Evolutionary conservation across 1,140 invertebrate species (phyloP).

Genomic region (Tribolium castaneum): DNA sequence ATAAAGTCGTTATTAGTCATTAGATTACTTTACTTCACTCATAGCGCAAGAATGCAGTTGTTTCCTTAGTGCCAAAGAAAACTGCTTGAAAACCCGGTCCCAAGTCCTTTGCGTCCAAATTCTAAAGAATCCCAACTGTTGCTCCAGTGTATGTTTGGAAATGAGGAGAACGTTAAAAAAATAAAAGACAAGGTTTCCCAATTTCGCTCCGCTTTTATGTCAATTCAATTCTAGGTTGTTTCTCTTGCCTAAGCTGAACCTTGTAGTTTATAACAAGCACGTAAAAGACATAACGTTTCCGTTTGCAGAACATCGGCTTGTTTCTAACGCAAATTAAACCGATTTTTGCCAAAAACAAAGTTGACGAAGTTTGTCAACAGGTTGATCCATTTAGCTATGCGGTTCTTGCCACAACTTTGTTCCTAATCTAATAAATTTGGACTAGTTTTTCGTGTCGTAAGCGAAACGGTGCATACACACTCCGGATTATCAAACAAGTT

Average conservation of each 20-base stretch:
- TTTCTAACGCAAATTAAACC: neutral
- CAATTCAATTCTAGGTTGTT: neutral
- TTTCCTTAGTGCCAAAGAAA: neutral
- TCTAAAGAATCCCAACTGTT: neutral
- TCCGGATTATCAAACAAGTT: constrained; percentile 33
- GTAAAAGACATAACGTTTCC: neutral
- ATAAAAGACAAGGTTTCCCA: neutral
- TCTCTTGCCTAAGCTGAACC: neutral
- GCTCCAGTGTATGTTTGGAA: neutral
- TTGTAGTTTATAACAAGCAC: neutral
- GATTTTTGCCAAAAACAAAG: neutral
- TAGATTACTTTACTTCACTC: neutral
- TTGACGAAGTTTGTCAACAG: constrained; percentile 10
- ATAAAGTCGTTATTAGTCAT: neutral
- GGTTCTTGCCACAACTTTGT: neutral
- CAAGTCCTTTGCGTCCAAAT: neutral
- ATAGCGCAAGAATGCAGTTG: neutral
- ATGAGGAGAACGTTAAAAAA: neutral
- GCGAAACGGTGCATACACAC: constrained; percentile 13
- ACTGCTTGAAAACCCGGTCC: neutral
- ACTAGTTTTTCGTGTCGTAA: constrained; percentile 11
- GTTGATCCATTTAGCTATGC: constrained; percentile 14
- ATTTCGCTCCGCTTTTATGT: neutral
- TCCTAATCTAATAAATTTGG: constrained; percentile 9
- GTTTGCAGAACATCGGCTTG: neutral